A percentile compares a stretch with the other conserved stretches of the same genome.
phyloP scores from a whole-genome alignment of 2,797 vertebrate genomes.

The Typhlichthys subterraneus region DNA sequence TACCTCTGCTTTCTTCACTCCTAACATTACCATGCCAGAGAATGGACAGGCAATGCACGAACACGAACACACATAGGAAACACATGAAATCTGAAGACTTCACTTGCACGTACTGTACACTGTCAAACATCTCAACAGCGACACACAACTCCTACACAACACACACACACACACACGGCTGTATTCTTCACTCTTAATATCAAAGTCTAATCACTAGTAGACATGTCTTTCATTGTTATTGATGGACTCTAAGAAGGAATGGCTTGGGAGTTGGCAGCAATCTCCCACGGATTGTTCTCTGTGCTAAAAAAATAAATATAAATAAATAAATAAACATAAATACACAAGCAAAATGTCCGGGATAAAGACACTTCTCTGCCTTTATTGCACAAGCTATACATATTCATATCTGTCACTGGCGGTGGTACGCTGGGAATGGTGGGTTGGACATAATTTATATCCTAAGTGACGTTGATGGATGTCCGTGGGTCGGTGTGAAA shows the following conservation, averaged over 20 bases:
- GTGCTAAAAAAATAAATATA: background rate
- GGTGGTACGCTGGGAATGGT: slow-evolving; percentile 28
- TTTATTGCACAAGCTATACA: slow-evolving; percentile 47
- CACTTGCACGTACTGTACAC: background rate
- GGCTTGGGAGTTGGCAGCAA: slow-evolving; percentile 32
- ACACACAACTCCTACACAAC: slow-evolving; percentile 11
- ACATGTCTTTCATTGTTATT: slow-evolving; percentile 64
- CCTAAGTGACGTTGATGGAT: slow-evolving; percentile 63
- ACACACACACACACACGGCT: slow-evolving; percentile 10
- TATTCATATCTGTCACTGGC: slow-evolving; percentile 57
- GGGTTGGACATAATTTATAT: slow-evolving; percentile 58
- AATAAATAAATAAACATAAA: slow-evolving; percentile 1
- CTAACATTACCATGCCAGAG: slow-evolving; percentile 8
- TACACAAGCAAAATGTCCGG: slow-evolving; percentile 27
- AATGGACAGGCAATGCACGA: slow-evolving; percentile 12
- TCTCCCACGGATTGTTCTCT: slow-evolving; percentile 23
- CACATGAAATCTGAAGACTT: background rate
- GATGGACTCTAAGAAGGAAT: slow-evolving; percentile 56
- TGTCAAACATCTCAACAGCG: slow-evolving; percentile 15
- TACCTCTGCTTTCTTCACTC: background rate
- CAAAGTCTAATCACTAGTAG: slow-evolving; percentile 60
- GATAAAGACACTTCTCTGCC: slow-evolving; percentile 28
- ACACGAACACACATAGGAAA: slow-evolving; percentile 9
- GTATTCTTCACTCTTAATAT: slow-evolving; percentile 46
- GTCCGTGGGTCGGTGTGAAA: slow-evolving; percentile 33